Conservation (phyloP, 2,888 invertebrate species). For the Apamea crenata region DNA sequence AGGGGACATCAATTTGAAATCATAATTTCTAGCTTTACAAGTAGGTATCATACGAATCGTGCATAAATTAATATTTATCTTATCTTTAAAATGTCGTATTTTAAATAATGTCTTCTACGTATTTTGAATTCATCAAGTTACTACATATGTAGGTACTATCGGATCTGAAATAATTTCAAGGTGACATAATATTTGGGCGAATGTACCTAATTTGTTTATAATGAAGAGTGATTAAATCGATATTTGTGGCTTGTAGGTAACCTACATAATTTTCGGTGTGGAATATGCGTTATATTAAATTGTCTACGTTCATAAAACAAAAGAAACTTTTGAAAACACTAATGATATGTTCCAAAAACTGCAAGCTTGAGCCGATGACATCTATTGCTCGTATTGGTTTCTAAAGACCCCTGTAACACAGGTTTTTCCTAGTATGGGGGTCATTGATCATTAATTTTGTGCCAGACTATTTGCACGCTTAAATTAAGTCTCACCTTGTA, state of each 20-base stretch:
- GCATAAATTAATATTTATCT: slow-evolving; percentile 60
- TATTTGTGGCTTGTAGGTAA: slow-evolving; percentile 26
- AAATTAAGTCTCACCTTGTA: too few relatives aligned
- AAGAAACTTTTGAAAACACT: not conserved
- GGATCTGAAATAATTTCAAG: slow-evolving; percentile 52
- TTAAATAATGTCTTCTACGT: slow-evolving; percentile 56
- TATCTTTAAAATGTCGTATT: slow-evolving; percentile 56
- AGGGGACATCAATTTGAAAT: slow-evolving; percentile 39
- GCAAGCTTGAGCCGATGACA: not conserved
- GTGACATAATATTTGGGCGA: slow-evolving; percentile 42
- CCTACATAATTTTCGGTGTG: slow-evolving; percentile 27
- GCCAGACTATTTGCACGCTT: too few relatives aligned
- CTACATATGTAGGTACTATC: slow-evolving; percentile 47
- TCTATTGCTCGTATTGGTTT: not conserved
- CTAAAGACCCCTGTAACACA: slow-evolving; percentile 1
- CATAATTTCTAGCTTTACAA: slow-evolving; percentile 35
- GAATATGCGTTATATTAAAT: slow-evolving; percentile 3
- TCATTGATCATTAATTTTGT: not conserved
- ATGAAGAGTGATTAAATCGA: slow-evolving; percentile 43
- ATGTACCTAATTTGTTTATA: slow-evolving; percentile 50
- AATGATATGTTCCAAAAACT: not conserved
- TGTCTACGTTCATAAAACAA: not conserved
- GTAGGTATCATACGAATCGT: slow-evolving; percentile 33
- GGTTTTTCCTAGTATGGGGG: too few relatives aligned
- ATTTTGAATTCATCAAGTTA: slow-evolving; percentile 47